phyloP scores from a whole-genome alignment of 2,888 invertebrate species.

The Tanytarsus gracilentus region DNA sequence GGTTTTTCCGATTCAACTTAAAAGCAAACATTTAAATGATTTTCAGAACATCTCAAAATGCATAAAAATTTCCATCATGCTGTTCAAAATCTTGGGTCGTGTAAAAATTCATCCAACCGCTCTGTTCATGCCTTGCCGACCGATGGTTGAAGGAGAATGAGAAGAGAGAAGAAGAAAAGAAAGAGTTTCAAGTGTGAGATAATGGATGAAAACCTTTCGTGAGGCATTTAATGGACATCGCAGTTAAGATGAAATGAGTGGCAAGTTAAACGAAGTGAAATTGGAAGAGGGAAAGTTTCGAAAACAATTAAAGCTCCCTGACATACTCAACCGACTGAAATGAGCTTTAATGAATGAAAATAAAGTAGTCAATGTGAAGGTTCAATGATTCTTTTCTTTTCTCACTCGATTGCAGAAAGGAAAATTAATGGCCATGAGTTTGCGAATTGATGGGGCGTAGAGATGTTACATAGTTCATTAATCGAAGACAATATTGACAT shows the following conservation, averaged over 20 bases:
- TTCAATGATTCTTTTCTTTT: not conserved
- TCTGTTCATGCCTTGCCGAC: too few species aligned
- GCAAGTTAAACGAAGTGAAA: not conserved
- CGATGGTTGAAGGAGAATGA: not conserved
- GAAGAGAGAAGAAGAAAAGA: not conserved
- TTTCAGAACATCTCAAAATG: too few species aligned
- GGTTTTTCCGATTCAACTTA: too few species aligned
- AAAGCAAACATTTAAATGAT: too few species aligned
- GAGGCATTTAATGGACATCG: not conserved
- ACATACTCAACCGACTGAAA: not conserved
- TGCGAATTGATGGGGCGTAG: not conserved
- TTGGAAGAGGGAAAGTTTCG: not conserved
- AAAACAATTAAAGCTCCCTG: not conserved
- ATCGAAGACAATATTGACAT: too few species aligned
- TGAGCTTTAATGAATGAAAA: constrained; percentile 1
- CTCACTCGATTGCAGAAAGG: not conserved
- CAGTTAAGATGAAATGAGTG: not conserved
- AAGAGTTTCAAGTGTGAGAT: not conserved
- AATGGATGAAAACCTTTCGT: not conserved
- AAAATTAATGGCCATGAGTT: not conserved
- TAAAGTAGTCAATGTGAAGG: not conserved
- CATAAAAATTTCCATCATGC: too few species aligned
- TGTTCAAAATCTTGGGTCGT: too few species aligned
- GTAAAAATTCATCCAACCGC: too few species aligned
- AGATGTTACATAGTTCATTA: too few species aligned